Conservation (phyloP, 2,888 invertebrate species). For the Sylvicola cinctus region DNA sequence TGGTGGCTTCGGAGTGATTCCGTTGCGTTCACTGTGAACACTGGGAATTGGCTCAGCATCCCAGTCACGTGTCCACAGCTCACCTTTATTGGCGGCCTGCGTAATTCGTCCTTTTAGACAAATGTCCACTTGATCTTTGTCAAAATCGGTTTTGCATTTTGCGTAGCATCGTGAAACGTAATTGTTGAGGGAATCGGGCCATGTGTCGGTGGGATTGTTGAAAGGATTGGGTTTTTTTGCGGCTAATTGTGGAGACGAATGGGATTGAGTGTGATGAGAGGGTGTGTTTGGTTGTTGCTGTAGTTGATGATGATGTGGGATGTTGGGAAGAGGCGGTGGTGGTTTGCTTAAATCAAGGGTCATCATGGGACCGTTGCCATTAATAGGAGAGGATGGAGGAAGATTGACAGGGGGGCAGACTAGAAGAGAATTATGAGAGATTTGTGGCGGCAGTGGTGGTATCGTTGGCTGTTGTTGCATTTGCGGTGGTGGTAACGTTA, state of each 20-base stretch:
- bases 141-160: slow-evolving; percentile 68
- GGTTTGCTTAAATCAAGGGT: slow-evolving; percentile 28
- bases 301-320: not conserved
- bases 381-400: slow-evolving; percentile 28
- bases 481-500: no score
- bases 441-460: no score
- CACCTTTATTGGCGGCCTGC: slow-evolving; percentile 70
- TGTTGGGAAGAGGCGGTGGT: slow-evolving; percentile 34
- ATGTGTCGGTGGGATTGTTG: slow-evolving; percentile 40
- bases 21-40: slow-evolving; percentile 53
- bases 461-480: no score
- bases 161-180: slow-evolving; percentile 87
- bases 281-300: not conserved
- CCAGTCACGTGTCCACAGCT: slow-evolving; percentile 86
- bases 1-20: slow-evolving; percentile 34
- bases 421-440: no score
- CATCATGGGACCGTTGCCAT: slow-evolving; percentile 16
- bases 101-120: slow-evolving; percentile 88
- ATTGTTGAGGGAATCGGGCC: slow-evolving; percentile 61
- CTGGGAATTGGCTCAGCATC: slow-evolving; percentile 80
- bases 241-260: slow-evolving; percentile 13
- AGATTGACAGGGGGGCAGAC: slow-evolving; percentile 12
- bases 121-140: slow-evolving; percentile 86
- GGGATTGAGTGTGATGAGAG: not conserved
- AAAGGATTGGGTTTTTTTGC: slow-evolving; percentile 21